Evolutionary conservation across 2,797 vertebrate species (phyloP).

Genomic region (Cercopithecus mitis): DNA sequence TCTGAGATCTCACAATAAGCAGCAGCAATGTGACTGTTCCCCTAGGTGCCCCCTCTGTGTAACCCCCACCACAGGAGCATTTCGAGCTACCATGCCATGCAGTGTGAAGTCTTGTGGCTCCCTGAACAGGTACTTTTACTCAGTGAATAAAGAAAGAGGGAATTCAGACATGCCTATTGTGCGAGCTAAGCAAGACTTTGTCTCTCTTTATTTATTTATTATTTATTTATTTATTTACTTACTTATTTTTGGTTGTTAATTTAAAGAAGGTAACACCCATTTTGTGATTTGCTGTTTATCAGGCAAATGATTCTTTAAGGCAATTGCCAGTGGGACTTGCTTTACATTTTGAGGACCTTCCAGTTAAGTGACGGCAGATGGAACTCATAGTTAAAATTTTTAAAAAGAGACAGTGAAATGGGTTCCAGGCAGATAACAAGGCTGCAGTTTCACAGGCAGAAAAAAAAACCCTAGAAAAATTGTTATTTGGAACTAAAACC

Average conservation of each 20-base stretch:
- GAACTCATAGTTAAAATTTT: conserved; percentile 28
- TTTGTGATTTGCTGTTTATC: not conserved
- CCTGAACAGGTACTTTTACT: not conserved
- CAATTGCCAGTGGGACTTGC: not conserved
- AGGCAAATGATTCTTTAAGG: conserved; percentile 25
- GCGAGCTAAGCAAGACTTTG: not conserved
- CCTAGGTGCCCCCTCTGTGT: not conserved
- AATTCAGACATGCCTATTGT: not conserved
- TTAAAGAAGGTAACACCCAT: conserved; percentile 26
- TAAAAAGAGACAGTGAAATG: not conserved
- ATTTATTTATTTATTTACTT: not conserved
- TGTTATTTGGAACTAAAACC: conserved; percentile 15
- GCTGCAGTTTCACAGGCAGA: not conserved
- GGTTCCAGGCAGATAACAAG: conserved; percentile 35
- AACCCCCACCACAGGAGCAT: not conserved
- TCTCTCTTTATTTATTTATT: not conserved
- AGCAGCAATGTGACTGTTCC: not conserved
- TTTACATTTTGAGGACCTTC: conserved; percentile 52
- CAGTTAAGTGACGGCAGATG: conserved; percentile 44
- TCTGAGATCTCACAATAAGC: not conserved
- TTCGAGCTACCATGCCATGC: not conserved
- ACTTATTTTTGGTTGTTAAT: not conserved
- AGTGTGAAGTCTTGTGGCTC: not conserved
- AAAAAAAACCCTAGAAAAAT: not conserved
- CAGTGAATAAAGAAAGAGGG: not conserved